Evolutionary conservation across 2,888 invertebrate genomes (phyloP).

Genomic region (Rotaria socialis): DNA sequence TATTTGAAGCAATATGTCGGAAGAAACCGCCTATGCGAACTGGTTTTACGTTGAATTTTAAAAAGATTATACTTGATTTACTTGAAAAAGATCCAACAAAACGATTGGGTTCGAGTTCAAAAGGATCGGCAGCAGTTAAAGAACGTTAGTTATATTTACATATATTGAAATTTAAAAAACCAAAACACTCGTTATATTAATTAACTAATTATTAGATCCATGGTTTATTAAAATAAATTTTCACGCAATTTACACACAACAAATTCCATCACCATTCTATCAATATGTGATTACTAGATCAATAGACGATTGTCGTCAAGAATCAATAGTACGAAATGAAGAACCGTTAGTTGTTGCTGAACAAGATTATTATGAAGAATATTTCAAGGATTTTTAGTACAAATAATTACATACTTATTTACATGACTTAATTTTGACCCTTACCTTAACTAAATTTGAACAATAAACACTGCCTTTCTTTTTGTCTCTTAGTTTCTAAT

Average conservation of each 20-base stretch:
- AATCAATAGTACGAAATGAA: background rate
- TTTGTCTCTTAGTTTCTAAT: too few relatives aligned
- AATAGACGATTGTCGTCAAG: background rate
- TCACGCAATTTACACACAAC: background rate
- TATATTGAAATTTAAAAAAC: background rate
- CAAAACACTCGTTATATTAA: background rate
- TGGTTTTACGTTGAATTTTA: background rate
- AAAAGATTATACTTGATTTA: background rate
- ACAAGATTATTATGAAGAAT: background rate
- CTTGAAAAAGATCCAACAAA: conserved; percentile 6
- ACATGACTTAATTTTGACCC: too few relatives aligned
- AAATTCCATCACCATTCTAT: background rate
- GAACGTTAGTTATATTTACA: background rate
- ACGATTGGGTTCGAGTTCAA: background rate
- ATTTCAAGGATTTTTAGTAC: background rate
- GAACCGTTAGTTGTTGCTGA: background rate
- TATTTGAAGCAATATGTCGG: background rate
- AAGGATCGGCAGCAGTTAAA: background rate
- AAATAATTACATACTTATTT: background rate
- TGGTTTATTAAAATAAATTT: conserved; percentile 8
- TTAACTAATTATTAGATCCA: background rate
- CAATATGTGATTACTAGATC: background rate
- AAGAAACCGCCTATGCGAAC: background rate
- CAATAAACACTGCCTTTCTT: too few relatives aligned
- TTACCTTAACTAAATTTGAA: too few relatives aligned